Conservation (phyloP, 2,797 vertebrate genomes). For the Chrosomus eos region DNA sequence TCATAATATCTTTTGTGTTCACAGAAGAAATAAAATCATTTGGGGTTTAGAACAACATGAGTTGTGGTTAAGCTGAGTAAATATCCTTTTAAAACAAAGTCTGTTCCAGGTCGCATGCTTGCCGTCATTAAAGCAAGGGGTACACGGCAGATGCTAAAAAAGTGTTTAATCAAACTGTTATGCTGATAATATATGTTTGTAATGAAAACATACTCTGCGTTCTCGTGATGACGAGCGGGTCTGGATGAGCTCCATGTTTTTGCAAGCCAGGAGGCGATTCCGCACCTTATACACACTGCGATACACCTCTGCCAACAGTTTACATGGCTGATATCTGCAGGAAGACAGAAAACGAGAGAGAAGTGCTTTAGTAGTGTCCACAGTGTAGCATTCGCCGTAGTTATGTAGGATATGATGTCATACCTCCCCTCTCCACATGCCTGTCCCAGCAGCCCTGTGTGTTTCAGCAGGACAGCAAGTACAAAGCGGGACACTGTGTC, state of each 20-base stretch:
- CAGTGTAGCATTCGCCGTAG: background rate
- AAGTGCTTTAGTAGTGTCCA: background rate
- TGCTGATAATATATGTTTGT: too few relatives aligned
- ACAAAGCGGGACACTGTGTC: slow-evolving; percentile 96
- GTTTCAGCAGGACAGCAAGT: slow-evolving; percentile 92
- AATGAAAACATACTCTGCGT: slow-evolving; percentile 83
- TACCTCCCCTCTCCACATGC: slow-evolving; percentile 94
- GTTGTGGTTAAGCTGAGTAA: background rate
- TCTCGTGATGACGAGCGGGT: slow-evolving; percentile 91
- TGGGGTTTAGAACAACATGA: background rate
- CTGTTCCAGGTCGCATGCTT: background rate
- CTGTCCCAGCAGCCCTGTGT: slow-evolving; percentile 88
- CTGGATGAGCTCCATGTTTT: slow-evolving; percentile 95
- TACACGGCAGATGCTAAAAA: background rate
- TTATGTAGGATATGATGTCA: slow-evolving; percentile 30
- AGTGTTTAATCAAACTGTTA: background rate
- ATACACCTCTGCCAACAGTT: slow-evolving; percentile 91
- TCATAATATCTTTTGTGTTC: background rate
- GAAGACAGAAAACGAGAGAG: background rate
- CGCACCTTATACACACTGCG: slow-evolving; percentile 95
- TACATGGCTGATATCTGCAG: slow-evolving; percentile 93
- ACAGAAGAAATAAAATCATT: background rate
- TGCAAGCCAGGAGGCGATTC: slow-evolving; percentile 93
- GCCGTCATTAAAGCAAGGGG: background rate
- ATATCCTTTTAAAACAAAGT: background rate